Percentiles rank a stretch among this genome's conserved stretches.
phyloP scores from a whole-genome alignment of 2,888 invertebrate genomes.

The Rhamnusium bicolor region DNA sequence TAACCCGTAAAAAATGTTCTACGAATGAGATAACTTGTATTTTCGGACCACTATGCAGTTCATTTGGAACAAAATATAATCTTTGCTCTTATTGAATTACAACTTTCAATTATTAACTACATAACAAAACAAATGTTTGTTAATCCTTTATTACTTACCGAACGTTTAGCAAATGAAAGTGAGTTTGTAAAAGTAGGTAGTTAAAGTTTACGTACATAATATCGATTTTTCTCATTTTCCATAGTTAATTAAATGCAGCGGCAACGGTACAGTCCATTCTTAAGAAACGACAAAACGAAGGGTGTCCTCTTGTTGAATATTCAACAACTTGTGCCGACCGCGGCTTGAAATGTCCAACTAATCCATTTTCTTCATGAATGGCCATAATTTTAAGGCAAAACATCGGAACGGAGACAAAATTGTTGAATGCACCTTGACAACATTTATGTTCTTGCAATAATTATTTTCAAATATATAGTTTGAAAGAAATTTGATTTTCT shows the following conservation, averaged over 20 bases:
- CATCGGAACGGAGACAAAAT: too few relatives aligned
- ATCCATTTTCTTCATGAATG: conserved; percentile 5
- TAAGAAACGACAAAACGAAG: conserved; percentile 13
- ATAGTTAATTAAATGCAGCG: conserved; percentile 24
- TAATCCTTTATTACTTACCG: not conserved
- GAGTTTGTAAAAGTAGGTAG: conserved; percentile 18
- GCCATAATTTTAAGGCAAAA: conserved; percentile 1
- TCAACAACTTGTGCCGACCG: not conserved
- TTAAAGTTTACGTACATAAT: conserved; percentile 17
- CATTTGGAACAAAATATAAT: too few relatives aligned
- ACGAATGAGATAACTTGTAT: too few relatives aligned
- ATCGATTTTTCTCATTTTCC: conserved; percentile 25
- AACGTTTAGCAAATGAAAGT: conserved; percentile 18
- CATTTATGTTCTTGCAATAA: too few relatives aligned
- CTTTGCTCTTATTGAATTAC: too few relatives aligned
- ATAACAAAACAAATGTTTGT: too few relatives aligned
- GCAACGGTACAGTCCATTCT: conserved; percentile 40
- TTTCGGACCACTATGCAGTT: too few relatives aligned
- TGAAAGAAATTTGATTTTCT: too few relatives aligned
- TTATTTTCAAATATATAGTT: too few relatives aligned
- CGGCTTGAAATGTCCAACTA: conserved; percentile 3
- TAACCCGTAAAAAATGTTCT: too few relatives aligned
- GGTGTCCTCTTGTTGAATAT: conserved; percentile 22
- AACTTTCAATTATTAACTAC: too few relatives aligned
- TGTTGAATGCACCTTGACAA: too few relatives aligned